Conservation (phyloP, 2,888 invertebrate genomes). For the Acleris emargana region DNA sequence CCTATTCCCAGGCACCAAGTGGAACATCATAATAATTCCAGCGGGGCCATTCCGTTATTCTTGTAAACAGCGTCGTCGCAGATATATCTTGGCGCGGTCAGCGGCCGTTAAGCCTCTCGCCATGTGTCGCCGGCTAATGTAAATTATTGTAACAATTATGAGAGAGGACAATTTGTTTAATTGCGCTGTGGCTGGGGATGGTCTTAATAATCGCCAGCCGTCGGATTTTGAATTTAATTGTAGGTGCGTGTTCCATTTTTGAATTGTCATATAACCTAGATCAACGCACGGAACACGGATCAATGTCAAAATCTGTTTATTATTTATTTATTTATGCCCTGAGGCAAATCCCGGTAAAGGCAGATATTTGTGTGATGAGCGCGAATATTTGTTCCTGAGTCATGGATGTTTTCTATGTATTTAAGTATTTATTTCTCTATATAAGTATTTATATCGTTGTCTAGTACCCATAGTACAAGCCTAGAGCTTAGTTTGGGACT, state of each 20-base stretch:
- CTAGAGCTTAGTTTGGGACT: no score
- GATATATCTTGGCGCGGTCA: slow-evolving; percentile 79
- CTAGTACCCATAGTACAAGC: no score
- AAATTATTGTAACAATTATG: slow-evolving; percentile 39
- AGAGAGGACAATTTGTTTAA: slow-evolving; percentile 37
- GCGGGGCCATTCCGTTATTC: slow-evolving; percentile 72
- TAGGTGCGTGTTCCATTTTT: not conserved
- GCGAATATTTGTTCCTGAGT: no score
- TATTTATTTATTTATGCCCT: no score
- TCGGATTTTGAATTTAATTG: not conserved
- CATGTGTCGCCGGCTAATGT: slow-evolving; percentile 45
- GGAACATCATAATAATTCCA: slow-evolving; percentile 60
- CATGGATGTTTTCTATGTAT: no score
- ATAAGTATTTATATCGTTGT: no score
- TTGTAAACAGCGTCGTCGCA: slow-evolving; percentile 77
- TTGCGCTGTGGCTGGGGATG: slow-evolving; percentile 21
- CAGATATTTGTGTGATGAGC: no score
- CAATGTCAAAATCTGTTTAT: no score
- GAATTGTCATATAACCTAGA: no score
- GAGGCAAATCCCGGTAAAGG: no score
- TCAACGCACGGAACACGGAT: no score
- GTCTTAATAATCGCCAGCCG: not conserved
- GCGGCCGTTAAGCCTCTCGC: slow-evolving; percentile 56
- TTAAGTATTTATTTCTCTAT: no score
- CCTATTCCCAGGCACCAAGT: slow-evolving; percentile 31